Evolutionary conservation across 2,888 invertebrate genomes (phyloP).

Genomic region (Lepidocyrtinus sp.): DNA sequence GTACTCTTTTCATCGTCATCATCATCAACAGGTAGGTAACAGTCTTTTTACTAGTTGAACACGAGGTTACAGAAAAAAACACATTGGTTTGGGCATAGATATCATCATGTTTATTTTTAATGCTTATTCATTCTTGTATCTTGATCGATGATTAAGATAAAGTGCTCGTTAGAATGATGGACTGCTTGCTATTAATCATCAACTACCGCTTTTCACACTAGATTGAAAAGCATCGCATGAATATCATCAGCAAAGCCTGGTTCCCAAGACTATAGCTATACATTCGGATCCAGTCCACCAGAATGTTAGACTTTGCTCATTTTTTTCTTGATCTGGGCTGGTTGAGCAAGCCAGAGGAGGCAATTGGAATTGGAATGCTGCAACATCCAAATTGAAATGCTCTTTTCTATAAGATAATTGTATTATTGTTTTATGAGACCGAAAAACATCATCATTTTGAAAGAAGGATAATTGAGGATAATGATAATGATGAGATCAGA

Average conservation of each 20-base stretch:
- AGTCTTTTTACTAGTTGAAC: neutral
- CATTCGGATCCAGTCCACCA: conserved; percentile 51
- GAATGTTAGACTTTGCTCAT: conserved; percentile 14
- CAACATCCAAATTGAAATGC: conserved; percentile 10
- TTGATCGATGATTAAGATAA: conserved; percentile 62
- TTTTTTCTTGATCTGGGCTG: conserved; percentile 12
- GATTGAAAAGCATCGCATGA: conserved; percentile 57
- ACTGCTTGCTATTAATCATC: conserved; percentile 63
- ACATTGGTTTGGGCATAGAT: conserved; percentile 21
- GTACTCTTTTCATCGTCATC: neutral
- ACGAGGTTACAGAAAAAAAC: neutral
- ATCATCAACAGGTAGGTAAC: conserved; percentile 1
- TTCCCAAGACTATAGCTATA: too few relatives aligned
- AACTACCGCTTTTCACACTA: conserved; percentile 59
- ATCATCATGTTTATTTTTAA: conserved; percentile 63
- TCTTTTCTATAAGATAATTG: conserved; percentile 15
- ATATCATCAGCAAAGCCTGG: too few relatives aligned
- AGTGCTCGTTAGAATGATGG: conserved; percentile 62
- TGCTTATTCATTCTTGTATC: conserved; percentile 60
- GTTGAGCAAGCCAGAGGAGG: conserved; percentile 4
- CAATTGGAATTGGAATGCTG: conserved; percentile 9
- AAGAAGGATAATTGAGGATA: conserved; percentile 13
- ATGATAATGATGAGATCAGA: conserved; percentile 18
- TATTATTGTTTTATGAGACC: conserved; percentile 17
- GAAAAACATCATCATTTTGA: conserved; percentile 12